A percentile compares a stretch with the other conserved stretches of the same genome.
Conservation (phyloP, 2,797 vertebrate species). For the Pampus argenteus region DNA sequence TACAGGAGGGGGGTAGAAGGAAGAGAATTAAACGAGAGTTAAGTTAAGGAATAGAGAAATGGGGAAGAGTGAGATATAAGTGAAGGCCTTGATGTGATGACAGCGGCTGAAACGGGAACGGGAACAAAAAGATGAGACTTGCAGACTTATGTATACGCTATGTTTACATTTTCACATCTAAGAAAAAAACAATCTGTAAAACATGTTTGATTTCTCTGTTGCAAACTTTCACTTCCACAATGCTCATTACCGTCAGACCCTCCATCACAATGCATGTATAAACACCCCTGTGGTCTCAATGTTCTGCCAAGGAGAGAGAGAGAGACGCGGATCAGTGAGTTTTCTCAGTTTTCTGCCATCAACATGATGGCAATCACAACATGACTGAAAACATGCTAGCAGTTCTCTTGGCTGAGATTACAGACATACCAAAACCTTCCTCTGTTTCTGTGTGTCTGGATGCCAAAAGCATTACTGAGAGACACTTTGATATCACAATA, state of each 20-base stretch:
- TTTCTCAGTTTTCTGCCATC: conserved; percentile 18
- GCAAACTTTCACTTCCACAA: conserved; percentile 4
- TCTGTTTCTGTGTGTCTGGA: conserved; percentile 35
- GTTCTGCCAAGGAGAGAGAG: conserved; percentile 42
- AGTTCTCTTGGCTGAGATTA: conserved; percentile 38
- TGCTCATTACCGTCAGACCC: conserved; percentile 35
- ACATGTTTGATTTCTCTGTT: conserved; percentile 41
- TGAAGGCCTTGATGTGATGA: conserved; percentile 22
- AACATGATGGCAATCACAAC: conserved; percentile 50
- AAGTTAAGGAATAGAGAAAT: background rate
- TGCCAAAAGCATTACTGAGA: conserved; percentile 36
- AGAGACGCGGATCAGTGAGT: conserved; percentile 37
- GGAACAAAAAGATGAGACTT: background rate
- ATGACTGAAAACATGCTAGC: conserved; percentile 38
- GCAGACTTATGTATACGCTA: no score
- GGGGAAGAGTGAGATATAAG: conserved; percentile 5
- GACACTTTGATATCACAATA: conserved; percentile 34
- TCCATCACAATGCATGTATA: conserved; percentile 48
- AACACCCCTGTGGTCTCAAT: conserved; percentile 43
- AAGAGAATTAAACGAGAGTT: background rate
- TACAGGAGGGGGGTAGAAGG: conserved; percentile 33
- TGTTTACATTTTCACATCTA: no score
- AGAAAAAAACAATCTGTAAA: conserved; percentile 20
- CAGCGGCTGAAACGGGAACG: conserved; percentile 25
- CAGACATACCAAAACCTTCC: conserved; percentile 41